Evolutionary conservation across 2,113 vertebrate genomes (phyloP), one percentile per base, ranked within the genome.

Genomic region (Gobiocypris rarus): DNA sequence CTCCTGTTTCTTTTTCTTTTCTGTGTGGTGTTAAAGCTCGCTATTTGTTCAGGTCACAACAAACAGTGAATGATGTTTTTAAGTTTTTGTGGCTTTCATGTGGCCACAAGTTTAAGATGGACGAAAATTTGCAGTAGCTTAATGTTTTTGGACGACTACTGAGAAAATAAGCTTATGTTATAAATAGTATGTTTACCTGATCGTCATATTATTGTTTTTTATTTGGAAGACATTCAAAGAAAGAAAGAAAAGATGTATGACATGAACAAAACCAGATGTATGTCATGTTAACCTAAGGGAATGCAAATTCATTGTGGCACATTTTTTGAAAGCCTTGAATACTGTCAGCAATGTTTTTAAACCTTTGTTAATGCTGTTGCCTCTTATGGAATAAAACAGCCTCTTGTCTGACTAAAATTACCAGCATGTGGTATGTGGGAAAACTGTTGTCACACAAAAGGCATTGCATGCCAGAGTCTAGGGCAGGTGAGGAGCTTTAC

Each of bases 401-500:
- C 41, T 63, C 11, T 65, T 63, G 43, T 69, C 78, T 45, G 79
- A 79, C 80, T 83, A 85, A 83, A 83, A 87, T 73, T 73, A 84
- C 34, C 50, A 50, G 28, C 17, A 56, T 71, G 24, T 67, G 67
- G 83, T 71, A 63, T 70, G 77, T 45, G 59, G 77, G 56, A 65
- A 58, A 69, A 74, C 75, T 59, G 69, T 79, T 75, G 59, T 81
- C 82, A 75, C 34, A 61, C 80, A 69, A 43, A 38, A 65, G 73
- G 56, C 58, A 19, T 75, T 77, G 85, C 54, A n/a, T 61, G 80
- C 83, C 85, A 34, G 28, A 76, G 52, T 1, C 52, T 54, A 78
- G 73, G 81, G 78, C 70, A 81, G 77, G 69, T 81, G 84, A 85
- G 81, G n/a, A 48, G 73, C 69, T 38, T 81, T 73, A 81, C 61